A percentile compares a stretch with the other conserved stretches of the same genome.
These are phyloP conservation scores for Otocyon megalotis DNA, from an alignment of 2,113 vertebrate genomes.

Conservation along the genomic window DNA sequence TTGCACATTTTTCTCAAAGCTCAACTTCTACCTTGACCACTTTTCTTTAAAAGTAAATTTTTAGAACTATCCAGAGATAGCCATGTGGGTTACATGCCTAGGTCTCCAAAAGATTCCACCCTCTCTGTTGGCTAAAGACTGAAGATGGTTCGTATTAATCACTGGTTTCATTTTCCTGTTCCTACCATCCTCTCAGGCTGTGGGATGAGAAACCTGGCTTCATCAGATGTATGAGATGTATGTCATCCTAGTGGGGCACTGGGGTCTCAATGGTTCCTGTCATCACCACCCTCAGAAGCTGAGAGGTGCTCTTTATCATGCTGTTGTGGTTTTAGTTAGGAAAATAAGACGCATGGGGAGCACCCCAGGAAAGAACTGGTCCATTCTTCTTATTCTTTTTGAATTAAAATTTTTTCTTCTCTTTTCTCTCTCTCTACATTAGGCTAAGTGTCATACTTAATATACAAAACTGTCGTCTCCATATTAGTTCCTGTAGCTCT, in stretches of 20 bases:
- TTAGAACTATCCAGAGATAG: not conserved
- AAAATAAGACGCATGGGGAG: not conserved
- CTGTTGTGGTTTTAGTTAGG: not conserved
- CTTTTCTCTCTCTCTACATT: not conserved
- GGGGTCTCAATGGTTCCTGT: not conserved
- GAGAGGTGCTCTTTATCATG: not conserved
- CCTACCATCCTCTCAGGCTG: not conserved
- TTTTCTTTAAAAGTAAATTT: slow-evolving; percentile 30
- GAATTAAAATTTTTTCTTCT: not conserved
- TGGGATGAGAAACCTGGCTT: not conserved
- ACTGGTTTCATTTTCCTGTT: not conserved
- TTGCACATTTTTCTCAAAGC: not conserved
- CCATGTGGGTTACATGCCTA: not conserved
- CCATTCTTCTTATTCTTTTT: not conserved
- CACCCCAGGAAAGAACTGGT: not conserved
- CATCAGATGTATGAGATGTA: too few species aligned
- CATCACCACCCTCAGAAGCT: not conserved
- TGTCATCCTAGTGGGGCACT: not conserved
- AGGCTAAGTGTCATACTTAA: not conserved
- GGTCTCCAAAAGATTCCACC: not conserved
- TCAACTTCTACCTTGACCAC: not conserved
- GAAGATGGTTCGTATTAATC: not conserved
- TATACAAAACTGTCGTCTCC: not conserved
- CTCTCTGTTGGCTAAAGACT: not conserved
- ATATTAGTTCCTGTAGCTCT: not conserved